Evolutionary conservation across 2,888 invertebrate species (phyloP), one percentile per base, ranked within the genome.

Genomic region (Tridacna crocea): DNA sequence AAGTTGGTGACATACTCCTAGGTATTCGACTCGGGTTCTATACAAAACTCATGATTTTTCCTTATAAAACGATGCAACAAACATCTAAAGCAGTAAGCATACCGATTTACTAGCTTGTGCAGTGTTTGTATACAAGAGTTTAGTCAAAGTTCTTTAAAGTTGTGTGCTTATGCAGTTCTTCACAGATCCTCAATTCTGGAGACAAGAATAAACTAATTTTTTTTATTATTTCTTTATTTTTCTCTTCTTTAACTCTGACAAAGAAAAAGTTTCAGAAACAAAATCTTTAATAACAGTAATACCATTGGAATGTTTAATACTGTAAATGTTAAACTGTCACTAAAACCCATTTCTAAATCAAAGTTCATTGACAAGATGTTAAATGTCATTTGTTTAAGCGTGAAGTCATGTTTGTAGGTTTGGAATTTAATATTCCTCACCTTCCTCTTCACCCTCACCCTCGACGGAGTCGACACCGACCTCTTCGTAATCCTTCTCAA

Each of bases 401-500:
- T 66, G 65, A 24, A 55, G 36, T 15, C 36, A 36, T 36, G 36
- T 36, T 36, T 26, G 26, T 26, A 19, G 36, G 58, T 36, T 36
- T 55, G 66, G 76, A 76, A 72, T 81, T 81, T 81, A 81, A 81
- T 81, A 77, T 70, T 77, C 81, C 72, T 81, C 81, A 51, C 77
- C 75, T 60, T 81, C 77, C 63, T 77, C 77, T 46, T 81, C 81
- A n/a, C 75, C 81, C 72, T 77, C 81, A 63, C 77, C 81, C 77
- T 77, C 77, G 61, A 77, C 77, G 81, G 77, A 77, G 75, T 81
- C 81, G 51, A 81, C 81, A 70, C 83, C 83, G 80, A 83, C 83
- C 77, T 89, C 90, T 82, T 90, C 90, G 82, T 91, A 89, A 76
- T 90, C 91, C 84, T 90, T 90, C 87, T 91, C 90, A 19, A 91